Evolutionary conservation across 2,113 vertebrate genomes (phyloP), one percentile per base, ranked within the genome.

Genomic region (Anthoscopus minutus): DNA sequence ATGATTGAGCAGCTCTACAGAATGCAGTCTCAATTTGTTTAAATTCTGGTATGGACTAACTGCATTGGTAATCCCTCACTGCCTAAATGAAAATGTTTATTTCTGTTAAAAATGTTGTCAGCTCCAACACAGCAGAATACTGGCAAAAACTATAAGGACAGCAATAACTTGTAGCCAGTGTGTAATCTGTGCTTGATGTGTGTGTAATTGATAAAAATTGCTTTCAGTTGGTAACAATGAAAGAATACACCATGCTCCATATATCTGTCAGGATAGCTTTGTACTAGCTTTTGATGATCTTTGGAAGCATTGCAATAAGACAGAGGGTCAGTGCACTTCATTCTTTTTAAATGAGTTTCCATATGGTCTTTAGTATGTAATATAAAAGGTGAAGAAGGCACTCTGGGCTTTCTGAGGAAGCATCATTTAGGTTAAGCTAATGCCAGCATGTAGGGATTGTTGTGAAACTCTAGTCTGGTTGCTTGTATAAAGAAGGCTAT

Each of bases 121-220:
- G 40, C 45, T 88, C 27, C 60, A 83, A 57, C 57, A 51, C 35
- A 80, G 69, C 38, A 87, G 74, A 96, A 60, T 78, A 69, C 57
- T 92, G 71, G 72, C 88, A 95, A 11, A 57, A 61, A 16, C 73
- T 89, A 16, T 88, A 93, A 86, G 40, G 45, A 42, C 86, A 80
- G 83, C 80, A 86, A 28, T 84, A 81, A 76, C 71, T 86, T 35
- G 47, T 89, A 95, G 71, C 70, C 73, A 92, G 2, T 40, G 31
- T 81, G 57, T 93, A 88, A 81, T 88, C 77, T 83, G 77, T 62
- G 58, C 24, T 88, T 94, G 81, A 81, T 88, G 20, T 38, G 73
- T 94, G 80, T 86, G 54, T 90, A 96, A 92, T 88, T 85, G 96
- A 73, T 87, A 92, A 93, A 95, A 92, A 96, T 80, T 86, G 81